Evolutionary conservation across 2,888 invertebrate species (phyloP).

Genomic region (Oscheius myriophilus): DNA sequence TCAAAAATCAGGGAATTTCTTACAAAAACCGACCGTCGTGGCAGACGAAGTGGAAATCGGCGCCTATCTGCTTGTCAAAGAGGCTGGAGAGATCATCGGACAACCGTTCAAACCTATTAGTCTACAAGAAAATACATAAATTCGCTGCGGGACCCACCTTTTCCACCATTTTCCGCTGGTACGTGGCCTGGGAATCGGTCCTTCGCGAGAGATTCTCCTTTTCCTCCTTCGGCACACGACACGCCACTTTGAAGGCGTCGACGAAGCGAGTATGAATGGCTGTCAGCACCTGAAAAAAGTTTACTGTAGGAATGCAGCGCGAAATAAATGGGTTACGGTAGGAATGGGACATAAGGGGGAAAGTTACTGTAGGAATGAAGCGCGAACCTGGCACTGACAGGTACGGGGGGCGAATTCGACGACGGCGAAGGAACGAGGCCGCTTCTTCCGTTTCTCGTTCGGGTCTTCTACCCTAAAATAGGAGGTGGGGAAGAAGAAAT

Average conservation of each 20-base stretch:
- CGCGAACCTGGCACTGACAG: slow-evolving; percentile 47
- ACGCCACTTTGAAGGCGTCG: slow-evolving; percentile 36
- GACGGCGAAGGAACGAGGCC: slow-evolving; percentile 51
- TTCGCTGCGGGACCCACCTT: slow-evolving; percentile 21
- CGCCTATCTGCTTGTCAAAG: not conserved
- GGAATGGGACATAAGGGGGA: too few species aligned
- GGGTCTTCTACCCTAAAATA: slow-evolving; percentile 30
- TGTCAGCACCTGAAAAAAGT: slow-evolving; percentile 24
- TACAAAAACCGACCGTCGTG: slow-evolving; percentile 15
- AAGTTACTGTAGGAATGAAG: not conserved
- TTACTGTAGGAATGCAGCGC: not conserved
- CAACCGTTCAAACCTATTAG: slow-evolving; percentile 7
- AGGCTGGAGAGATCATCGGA: slow-evolving; percentile 6
- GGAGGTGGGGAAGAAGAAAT: not conserved
- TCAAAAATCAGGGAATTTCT: not conserved
- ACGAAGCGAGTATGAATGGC: slow-evolving; percentile 41
- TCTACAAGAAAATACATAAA: not conserved
- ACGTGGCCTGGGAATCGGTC: slow-evolving; percentile 17
- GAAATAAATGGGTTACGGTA: too few species aligned
- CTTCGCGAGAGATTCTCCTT: not conserved
- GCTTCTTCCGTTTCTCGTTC: slow-evolving; percentile 40
- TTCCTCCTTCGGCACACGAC: slow-evolving; percentile 8
- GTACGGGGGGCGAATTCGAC: slow-evolving; percentile 54
- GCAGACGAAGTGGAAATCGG: slow-evolving; percentile 21
- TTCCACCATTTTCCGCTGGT: slow-evolving; percentile 33